A percentile compares a stretch with the other conserved stretches of the same genome.
These are phyloP conservation scores for Ailurus styani DNA, from an alignment of 2,113 vertebrate genomes.

Conservation along the genomic window DNA sequence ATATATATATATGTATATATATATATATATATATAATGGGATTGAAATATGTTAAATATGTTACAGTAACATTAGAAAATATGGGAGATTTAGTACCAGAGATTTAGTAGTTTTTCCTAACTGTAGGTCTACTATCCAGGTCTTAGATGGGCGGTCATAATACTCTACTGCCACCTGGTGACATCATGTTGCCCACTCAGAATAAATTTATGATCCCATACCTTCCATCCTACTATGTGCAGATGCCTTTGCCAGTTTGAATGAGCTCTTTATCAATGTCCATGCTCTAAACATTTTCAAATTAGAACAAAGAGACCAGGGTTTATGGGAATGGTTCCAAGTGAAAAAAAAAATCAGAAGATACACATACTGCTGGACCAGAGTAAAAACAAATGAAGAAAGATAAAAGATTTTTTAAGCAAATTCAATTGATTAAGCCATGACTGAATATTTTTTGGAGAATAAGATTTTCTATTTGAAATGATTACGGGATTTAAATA, in stretches of 20 bases:
- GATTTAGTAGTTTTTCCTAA: not conserved
- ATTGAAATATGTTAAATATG: not conserved
- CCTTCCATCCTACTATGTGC: not conserved
- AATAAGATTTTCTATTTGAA: not conserved
- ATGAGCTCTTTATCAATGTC: not conserved
- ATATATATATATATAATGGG: too few species aligned
- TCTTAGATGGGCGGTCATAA: slow-evolving; percentile 14
- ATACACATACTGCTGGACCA: not conserved
- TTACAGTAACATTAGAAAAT: not conserved
- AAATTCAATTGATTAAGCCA: not conserved
- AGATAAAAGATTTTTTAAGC: not conserved
- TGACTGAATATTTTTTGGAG: not conserved
- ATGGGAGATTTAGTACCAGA: not conserved
- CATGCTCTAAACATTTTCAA: not conserved
- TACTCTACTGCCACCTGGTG: slow-evolving; percentile 63
- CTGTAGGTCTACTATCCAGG: not conserved
- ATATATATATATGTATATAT: too few species aligned
- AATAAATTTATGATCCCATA: not conserved
- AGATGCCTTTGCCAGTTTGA: not conserved
- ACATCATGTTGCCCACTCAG: slow-evolving; percentile 2
- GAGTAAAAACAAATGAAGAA: not conserved
- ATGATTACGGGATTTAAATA: not conserved
- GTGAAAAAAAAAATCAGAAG: not conserved
- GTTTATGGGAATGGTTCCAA: not conserved
- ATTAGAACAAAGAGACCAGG: not conserved